These are phyloP conservation scores for Drosophila hydei DNA, from an alignment of 1,140 invertebrate species.

Conservation along the genomic window DNA sequence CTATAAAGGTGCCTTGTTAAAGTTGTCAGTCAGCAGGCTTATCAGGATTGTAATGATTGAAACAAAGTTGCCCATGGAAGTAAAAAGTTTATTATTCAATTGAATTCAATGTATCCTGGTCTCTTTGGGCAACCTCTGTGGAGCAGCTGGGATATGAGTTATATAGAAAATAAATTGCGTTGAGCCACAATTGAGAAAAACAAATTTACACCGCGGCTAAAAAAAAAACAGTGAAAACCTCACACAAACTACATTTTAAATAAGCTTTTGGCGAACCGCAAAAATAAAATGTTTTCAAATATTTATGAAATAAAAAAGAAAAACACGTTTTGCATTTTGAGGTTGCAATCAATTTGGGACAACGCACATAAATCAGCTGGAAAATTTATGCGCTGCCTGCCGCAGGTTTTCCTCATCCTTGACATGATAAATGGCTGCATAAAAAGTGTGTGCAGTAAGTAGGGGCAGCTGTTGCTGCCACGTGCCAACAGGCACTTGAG, in stretches of 20 bases:
- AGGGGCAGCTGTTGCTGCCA: constrained; percentile 59
- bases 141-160: too few species aligned
- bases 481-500: constrained; percentile 46
- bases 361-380: constrained; percentile 61
- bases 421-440: constrained; percentile 64
- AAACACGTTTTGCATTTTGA: constrained; percentile 43
- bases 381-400: constrained; percentile 40
- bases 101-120: neutral
- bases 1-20: constrained; percentile 6
- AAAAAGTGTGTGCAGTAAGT: constrained; percentile 25
- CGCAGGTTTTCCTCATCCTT: neutral
- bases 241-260: constrained; percentile 38
- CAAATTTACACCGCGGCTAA: neutral
- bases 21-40: constrained; percentile 39
- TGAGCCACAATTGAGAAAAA: constrained; percentile 10
- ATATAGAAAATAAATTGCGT: too few species aligned
- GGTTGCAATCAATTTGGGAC: constrained; percentile 57
- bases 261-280: constrained; percentile 9
- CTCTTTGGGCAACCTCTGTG: too few species aligned
- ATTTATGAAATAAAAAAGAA: constrained; percentile 40
- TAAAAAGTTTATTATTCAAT: constrained; percentile 12
- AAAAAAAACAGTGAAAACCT: neutral
- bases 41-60: constrained; percentile 55
- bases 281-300: constrained; percentile 46
- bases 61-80: neutral